phyloP scores from a whole-genome alignment of 2,888 invertebrate species.

The Oxyscelio sp. region DNA sequence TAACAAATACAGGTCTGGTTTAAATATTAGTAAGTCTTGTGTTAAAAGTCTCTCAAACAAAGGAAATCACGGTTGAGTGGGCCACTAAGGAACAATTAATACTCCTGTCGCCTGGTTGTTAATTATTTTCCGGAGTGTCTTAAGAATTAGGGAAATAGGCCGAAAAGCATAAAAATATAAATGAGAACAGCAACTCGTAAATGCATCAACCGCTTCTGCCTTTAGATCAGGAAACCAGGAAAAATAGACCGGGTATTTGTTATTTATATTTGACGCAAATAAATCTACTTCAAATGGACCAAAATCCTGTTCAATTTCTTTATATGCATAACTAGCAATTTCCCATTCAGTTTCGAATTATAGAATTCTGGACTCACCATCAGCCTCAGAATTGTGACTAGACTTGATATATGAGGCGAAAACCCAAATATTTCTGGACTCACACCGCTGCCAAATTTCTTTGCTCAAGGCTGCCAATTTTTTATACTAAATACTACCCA shows the following conservation, averaged over 20 bases:
- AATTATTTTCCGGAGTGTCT: slow-evolving; percentile 63
- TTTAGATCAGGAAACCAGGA: slow-evolving; percentile 79
- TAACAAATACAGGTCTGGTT: background rate
- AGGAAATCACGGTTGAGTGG: background rate
- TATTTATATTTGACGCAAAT: too few species aligned
- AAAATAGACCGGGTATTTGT: slow-evolving; percentile 77
- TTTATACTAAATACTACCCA: slow-evolving; percentile 43
- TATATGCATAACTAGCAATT: slow-evolving; percentile 52
- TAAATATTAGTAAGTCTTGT: background rate
- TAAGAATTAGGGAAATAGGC: slow-evolving; percentile 37
- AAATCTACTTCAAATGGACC: slow-evolving; percentile 75
- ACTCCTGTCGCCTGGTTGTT: slow-evolving; percentile 73
- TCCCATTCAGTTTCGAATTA: slow-evolving; percentile 51
- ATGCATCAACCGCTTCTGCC: slow-evolving; percentile 76
- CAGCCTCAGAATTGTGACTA: slow-evolving; percentile 25
- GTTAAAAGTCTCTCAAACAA: background rate
- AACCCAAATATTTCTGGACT: slow-evolving; percentile 28
- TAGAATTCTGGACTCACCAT: slow-evolving; percentile 30
- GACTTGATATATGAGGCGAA: slow-evolving; percentile 37
- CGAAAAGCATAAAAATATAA: slow-evolving; percentile 79
- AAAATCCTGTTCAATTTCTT: slow-evolving; percentile 59
- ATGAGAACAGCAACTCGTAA: slow-evolving; percentile 70
- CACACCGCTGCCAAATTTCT: slow-evolving; percentile 52
- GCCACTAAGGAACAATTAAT: slow-evolving; percentile 5
- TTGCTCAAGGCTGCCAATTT: slow-evolving; percentile 19